Evolutionary conservation across 2,888 invertebrate genomes (phyloP).

Genomic region (Troilus luridus): DNA sequence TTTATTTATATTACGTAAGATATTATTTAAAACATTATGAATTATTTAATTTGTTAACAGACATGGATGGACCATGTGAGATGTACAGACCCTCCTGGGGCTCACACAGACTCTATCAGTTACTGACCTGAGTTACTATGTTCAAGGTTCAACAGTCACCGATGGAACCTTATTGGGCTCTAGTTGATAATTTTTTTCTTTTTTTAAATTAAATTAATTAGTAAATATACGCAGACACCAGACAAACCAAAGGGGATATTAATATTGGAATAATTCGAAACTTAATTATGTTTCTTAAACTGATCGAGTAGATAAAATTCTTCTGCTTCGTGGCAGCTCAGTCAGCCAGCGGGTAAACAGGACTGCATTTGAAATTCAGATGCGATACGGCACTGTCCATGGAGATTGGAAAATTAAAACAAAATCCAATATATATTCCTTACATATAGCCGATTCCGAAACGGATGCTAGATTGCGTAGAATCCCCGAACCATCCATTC

Average conservation of each 20-base stretch:
- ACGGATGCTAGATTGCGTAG: conserved; percentile 42
- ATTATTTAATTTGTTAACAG: too few species aligned
- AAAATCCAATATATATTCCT: conserved; percentile 44
- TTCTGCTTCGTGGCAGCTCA: background rate
- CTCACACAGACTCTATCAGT: too few species aligned
- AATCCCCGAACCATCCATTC: background rate
- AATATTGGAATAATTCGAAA: background rate
- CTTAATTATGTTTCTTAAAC: background rate
- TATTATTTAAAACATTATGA: too few species aligned
- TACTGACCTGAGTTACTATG: too few species aligned
- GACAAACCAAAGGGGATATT: background rate
- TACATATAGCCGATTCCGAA: conserved; percentile 30
- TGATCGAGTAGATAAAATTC: background rate
- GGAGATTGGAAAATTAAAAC: conserved; percentile 39
- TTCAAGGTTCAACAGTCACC: too few species aligned
- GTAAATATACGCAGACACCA: too few species aligned
- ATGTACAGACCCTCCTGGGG: too few species aligned
- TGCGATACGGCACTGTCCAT: background rate
- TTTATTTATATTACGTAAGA: too few species aligned
- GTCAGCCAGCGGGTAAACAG: background rate
- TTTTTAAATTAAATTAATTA: too few species aligned
- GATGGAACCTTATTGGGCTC: too few species aligned
- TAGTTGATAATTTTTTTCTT: too few species aligned
- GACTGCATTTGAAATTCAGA: conserved; percentile 45
- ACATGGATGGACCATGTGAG: too few species aligned